phyloP scores from a whole-genome alignment of 2,888 invertebrate species.

The Gymnoscelis rufifasciata region DNA sequence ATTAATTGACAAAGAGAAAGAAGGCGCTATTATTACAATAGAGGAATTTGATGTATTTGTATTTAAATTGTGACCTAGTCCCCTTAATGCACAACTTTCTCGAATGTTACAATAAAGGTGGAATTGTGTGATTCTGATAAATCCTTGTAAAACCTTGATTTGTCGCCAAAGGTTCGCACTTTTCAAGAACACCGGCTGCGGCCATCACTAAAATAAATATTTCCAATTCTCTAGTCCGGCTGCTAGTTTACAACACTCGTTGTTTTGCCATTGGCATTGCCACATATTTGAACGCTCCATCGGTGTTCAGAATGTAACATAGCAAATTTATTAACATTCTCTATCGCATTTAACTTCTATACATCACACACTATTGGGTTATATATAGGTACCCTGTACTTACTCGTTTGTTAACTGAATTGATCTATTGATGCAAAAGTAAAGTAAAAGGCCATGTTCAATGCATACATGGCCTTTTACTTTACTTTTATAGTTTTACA shows the following conservation, averaged over 20 bases:
- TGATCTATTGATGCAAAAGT: too few species aligned
- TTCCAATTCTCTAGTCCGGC: slow-evolving; percentile 28
- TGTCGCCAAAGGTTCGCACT: slow-evolving; percentile 8
- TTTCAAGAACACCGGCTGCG: slow-evolving; percentile 14
- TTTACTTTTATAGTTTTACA: too few species aligned
- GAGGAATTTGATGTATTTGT: too few species aligned
- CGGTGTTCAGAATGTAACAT: slow-evolving; percentile 21
- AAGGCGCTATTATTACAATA: too few species aligned
- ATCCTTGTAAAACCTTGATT: slow-evolving; percentile 18
- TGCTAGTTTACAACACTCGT: slow-evolving; percentile 31
- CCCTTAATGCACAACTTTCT: slow-evolving; percentile 3
- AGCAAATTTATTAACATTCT: slow-evolving; percentile 23
- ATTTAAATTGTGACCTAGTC: slow-evolving; percentile 13
- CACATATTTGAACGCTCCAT: slow-evolving; percentile 29
- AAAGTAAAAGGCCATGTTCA: too few species aligned
- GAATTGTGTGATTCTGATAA: slow-evolving; percentile 1
- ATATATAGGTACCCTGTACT: too few species aligned
- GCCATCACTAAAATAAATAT: slow-evolving; percentile 21
- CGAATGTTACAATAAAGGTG: neutral
- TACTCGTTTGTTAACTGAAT: too few species aligned
- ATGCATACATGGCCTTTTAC: too few species aligned
- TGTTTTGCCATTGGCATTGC: slow-evolving; percentile 16
- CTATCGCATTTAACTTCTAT: neutral
- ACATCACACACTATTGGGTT: neutral
- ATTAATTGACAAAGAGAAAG: neutral